phyloP scores from a whole-genome alignment of 2,113 vertebrate genomes.

The Mionectes macconnelli region DNA sequence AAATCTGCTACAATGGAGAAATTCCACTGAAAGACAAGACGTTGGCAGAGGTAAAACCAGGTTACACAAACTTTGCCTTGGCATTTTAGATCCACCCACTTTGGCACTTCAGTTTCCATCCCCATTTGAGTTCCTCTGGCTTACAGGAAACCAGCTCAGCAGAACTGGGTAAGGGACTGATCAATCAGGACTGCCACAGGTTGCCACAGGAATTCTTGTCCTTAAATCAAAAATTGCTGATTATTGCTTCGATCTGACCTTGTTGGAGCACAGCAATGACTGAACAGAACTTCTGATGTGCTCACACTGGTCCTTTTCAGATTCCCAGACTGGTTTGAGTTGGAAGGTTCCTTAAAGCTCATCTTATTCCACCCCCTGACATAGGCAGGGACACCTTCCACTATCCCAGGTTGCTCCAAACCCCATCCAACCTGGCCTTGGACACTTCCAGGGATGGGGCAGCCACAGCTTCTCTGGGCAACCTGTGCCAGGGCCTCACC shows the following conservation, averaged over 20 bases:
- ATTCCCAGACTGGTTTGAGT: background rate
- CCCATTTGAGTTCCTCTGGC: background rate
- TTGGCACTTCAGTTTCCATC: background rate
- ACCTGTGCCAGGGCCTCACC: background rate
- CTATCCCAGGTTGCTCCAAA: background rate
- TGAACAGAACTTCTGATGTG: background rate
- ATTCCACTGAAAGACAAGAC: slow-evolving; percentile 95
- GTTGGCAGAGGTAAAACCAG: slow-evolving; percentile 84
- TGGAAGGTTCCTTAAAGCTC: background rate
- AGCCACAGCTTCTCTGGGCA: background rate
- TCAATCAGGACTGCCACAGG: background rate
- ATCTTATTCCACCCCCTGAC: background rate
- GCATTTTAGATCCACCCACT: background rate
- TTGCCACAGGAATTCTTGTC: background rate
- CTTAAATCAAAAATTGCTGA: background rate
- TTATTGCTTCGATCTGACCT: background rate
- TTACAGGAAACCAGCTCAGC: background rate
- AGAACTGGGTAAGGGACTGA: background rate
- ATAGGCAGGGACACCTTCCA: background rate
- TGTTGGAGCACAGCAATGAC: background rate
- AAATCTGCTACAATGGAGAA: slow-evolving; percentile 97
- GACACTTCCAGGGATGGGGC: background rate
- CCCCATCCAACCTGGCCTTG: background rate
- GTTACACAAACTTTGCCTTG: background rate
- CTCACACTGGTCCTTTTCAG: background rate